phyloP scores from a whole-genome alignment of 1,140 invertebrate genomes.

The Carcinoscorpius rotundicauda region DNA sequence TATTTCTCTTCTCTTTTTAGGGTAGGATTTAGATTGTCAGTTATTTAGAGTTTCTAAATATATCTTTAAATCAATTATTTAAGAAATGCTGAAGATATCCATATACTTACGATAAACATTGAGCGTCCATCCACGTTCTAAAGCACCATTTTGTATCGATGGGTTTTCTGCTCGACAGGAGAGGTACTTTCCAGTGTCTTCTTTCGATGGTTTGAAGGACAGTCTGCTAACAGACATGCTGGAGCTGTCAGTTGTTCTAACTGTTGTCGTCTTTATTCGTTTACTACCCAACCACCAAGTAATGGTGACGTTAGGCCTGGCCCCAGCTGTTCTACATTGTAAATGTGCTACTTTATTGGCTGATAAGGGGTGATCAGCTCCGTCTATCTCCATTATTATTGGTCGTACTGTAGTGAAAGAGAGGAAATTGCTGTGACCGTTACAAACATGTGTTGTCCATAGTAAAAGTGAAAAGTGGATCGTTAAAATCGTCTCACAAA shows the following conservation, averaged over 20 bases:
- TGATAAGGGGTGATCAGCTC: slow-evolving; percentile 14
- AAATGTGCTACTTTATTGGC: slow-evolving; percentile 20
- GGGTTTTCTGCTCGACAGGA: slow-evolving; percentile 71
- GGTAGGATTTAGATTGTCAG: too few relatives aligned
- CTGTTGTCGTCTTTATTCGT: slow-evolving; percentile 12
- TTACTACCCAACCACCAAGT: slow-evolving; percentile 22
- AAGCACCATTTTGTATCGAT: slow-evolving; percentile 7
- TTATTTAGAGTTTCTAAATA: too few relatives aligned
- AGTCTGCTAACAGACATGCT: slow-evolving; percentile 16
- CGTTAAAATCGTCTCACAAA: too few relatives aligned
- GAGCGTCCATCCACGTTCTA: too few relatives aligned
- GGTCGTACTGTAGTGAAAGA: slow-evolving; percentile 51
- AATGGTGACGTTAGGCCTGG: slow-evolving; percentile 20
- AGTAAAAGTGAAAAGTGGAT: too few relatives aligned
- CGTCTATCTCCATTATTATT: slow-evolving; percentile 56
- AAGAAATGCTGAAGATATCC: too few relatives aligned
- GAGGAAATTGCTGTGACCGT: too few relatives aligned
- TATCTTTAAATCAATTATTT: too few relatives aligned
- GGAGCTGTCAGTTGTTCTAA: slow-evolving; percentile 12
- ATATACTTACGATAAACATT: too few relatives aligned
- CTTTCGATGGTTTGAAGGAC: slow-evolving; percentile 45
- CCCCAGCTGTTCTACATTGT: slow-evolving; percentile 19
- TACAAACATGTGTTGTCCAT: too few relatives aligned
- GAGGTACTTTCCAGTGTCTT: slow-evolving; percentile 64
- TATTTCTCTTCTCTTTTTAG: too few relatives aligned